Evolutionary conservation across 2,888 invertebrate genomes (phyloP).

Genomic region (Ophioninae sp.): DNA sequence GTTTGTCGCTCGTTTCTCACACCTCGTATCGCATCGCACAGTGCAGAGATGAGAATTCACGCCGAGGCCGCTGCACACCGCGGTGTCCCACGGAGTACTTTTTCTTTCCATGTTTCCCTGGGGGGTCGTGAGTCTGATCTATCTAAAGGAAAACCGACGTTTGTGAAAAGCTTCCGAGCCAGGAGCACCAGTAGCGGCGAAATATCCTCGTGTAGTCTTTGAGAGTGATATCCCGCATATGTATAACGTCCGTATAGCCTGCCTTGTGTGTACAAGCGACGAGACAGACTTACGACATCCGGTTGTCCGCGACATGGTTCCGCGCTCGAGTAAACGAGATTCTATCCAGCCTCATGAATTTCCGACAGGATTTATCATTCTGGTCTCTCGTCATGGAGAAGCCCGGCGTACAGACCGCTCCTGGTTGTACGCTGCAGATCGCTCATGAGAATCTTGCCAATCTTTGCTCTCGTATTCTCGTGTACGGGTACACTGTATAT

Average conservation of each 20-base stretch:
- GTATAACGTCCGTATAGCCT: background rate
- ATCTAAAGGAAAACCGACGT: slow-evolving; percentile 35
- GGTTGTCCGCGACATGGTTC: slow-evolving; percentile 64
- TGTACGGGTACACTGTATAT: slow-evolving; percentile 14
- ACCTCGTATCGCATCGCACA: slow-evolving; percentile 24
- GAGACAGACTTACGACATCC: slow-evolving; percentile 68
- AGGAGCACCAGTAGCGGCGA: slow-evolving; percentile 16
- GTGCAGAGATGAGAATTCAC: slow-evolving; percentile 27
- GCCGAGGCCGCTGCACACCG: background rate
- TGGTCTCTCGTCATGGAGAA: slow-evolving; percentile 59
- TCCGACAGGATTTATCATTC: slow-evolving; percentile 68
- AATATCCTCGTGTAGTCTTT: slow-evolving; percentile 27
- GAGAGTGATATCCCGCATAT: slow-evolving; percentile 18
- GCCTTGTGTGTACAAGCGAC: slow-evolving; percentile 29
- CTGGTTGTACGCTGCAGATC: slow-evolving; percentile 19
- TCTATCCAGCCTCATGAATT: slow-evolving; percentile 73
- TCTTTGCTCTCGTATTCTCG: too few relatives aligned
- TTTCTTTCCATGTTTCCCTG: slow-evolving; percentile 19
- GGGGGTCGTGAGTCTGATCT: slow-evolving; percentile 33
- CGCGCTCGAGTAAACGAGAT: slow-evolving; percentile 65
- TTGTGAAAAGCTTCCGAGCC: slow-evolving; percentile 34
- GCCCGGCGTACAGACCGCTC: slow-evolving; percentile 28
- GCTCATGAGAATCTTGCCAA: slow-evolving; percentile 21
- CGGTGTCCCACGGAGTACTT: slow-evolving; percentile 19
- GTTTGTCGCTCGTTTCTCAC: slow-evolving; percentile 45